Evolutionary conservation across 1,140 invertebrate genomes (phyloP), one percentile per base, ranked within the genome.

Genomic region (Zaprionus africanus): DNA sequence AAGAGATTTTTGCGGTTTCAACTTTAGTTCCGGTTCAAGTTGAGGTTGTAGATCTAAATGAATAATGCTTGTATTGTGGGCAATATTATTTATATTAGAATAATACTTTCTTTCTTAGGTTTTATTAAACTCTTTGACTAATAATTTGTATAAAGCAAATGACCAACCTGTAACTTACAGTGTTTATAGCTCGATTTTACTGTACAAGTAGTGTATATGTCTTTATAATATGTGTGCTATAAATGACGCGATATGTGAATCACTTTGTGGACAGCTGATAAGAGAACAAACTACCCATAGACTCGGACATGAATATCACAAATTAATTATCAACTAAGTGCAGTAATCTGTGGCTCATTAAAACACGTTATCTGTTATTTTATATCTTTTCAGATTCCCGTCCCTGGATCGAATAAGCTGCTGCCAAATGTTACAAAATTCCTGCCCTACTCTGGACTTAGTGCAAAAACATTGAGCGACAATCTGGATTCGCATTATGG

Each of bases 401-500:
- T 97, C 70, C 97, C 97, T 2, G 94, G 94, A 57, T 95, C 95
- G 36, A 98, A 98, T 91, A 93, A 77, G 3, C 76, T 97, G 38
- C 91, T 95, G 17, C 93, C 94, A 74, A 95, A 96, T 91, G 92
- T 92, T 65, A 95, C 94, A 3, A 83, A 93, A 15, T 92, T 93
- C 57, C 70, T 92, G 0, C 94, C 94, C 63, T 99, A 98, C 85
- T 99, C 98, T 2, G 98, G 98, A 0, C 93, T 99, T 1, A 94
- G 93, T 66, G 83, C 91, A 2, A 84, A 92, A 6, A 99, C 98
- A 1, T 95, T 99, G 58, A 82, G 93, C 0, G 94, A 94, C 5
- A 99, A 98, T 93, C 92, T 98, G 53, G 96, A 95, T 79, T 93
- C 95, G 1, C 93, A 96, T 72, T 99, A 98, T 93, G 96, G 95